phyloP scores from a whole-genome alignment of 2,797 vertebrate species.

The Malurus leucopterus region DNA sequence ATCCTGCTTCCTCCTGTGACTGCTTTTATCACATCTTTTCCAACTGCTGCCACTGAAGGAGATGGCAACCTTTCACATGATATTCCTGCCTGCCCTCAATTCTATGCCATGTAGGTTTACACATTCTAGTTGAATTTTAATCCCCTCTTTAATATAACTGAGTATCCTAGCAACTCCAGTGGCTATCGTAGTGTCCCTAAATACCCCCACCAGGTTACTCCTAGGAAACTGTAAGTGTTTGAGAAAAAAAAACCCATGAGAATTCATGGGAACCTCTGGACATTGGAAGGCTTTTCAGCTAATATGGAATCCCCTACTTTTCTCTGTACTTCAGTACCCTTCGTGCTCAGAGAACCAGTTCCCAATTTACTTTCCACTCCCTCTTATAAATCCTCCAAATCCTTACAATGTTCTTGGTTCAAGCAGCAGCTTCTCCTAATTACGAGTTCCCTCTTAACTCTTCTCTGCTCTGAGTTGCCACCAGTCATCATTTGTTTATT shows the following conservation, averaged over 20 bases:
- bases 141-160: neutral
- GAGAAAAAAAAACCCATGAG: neutral
- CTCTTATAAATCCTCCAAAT: neutral
- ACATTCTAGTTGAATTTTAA: constrained; percentile 11
- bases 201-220: neutral
- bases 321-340: neutral
- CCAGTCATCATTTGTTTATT: neutral
- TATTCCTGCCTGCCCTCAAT: neutral
- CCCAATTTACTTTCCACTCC: neutral
- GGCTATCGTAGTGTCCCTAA: neutral
- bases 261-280: neutral
- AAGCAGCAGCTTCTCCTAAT: neutral
- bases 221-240: neutral
- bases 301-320: neutral
- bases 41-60: neutral
- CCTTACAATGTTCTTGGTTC: neutral
- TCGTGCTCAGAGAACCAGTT: neutral
- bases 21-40: neutral
- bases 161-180: neutral
- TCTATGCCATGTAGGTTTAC: neutral
- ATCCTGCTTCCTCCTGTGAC: constrained; percentile 5
- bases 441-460: neutral
- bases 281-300: neutral
- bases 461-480: neutral
- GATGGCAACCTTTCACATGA: neutral